phyloP scores from a whole-genome alignment of 2,113 vertebrate species.

The Neolamprologus longior region DNA sequence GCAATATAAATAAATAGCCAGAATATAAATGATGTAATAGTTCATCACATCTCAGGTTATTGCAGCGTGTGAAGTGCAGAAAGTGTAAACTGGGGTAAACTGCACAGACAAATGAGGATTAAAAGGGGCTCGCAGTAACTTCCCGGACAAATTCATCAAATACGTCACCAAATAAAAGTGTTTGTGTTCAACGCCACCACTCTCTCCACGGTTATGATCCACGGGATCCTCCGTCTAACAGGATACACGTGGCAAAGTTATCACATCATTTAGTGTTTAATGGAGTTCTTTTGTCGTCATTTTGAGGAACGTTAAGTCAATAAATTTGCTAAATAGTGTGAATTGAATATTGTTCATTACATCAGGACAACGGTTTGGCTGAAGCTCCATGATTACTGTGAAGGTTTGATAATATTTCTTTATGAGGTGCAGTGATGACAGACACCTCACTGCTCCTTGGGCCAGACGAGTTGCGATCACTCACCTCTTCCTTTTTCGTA shows the following conservation, averaged over 20 bases:
- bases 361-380: too few species aligned
- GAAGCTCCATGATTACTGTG: neutral
- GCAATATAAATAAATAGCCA: neutral
- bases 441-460: too few species aligned
- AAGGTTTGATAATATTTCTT: neutral
- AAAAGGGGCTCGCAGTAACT: neutral
- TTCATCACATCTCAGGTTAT: neutral
- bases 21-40: neutral
- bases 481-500: neutral
- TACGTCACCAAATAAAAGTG: neutral
- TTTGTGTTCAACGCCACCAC: neutral
- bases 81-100: accelerated
- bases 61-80: neutral
- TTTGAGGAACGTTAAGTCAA: neutral
- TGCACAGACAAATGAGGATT: neutral
- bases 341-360: neutral
- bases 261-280: neutral
- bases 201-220: neutral
- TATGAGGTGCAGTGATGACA: neutral
- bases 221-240: neutral
- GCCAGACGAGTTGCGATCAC: accelerated
- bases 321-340: neutral
- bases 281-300: neutral
- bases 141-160: neutral
- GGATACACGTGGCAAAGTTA: neutral